phyloP scores from a whole-genome alignment of 2,113 vertebrate species.

The Amia ocellicauda region DNA sequence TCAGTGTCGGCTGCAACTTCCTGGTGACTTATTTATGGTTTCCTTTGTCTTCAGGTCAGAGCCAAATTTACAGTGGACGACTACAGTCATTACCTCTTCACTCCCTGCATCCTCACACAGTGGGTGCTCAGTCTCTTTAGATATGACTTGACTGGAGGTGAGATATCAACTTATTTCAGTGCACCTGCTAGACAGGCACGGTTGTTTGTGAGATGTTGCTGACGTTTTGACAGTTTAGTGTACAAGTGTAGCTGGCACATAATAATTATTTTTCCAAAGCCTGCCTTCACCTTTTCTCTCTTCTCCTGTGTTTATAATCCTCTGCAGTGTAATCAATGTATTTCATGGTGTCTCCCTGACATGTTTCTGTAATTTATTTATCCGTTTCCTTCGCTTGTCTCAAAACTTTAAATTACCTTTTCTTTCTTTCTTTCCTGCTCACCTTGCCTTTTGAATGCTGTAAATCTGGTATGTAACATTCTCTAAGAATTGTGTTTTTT shows the following conservation, averaged over 20 bases:
- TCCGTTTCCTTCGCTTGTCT: conserved; percentile 32
- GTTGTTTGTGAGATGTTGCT: neutral
- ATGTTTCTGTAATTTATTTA: conserved; percentile 20
- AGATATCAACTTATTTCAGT: conserved; percentile 31
- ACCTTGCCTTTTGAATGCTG: neutral
- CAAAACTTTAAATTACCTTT: conserved; percentile 34
- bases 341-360: conserved; percentile 49
- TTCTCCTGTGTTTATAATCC: conserved; percentile 28
- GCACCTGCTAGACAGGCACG: too few relatives aligned
- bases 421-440: conserved; percentile 13
- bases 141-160: conserved; percentile 88
- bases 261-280: conserved; percentile 32
- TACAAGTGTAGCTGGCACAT: too few relatives aligned
- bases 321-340: conserved; percentile 47
- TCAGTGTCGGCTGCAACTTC: neutral
- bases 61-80: conserved; percentile 89
- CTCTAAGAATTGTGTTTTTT: conserved; percentile 3
- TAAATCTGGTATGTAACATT: conserved; percentile 2
- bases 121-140: conserved; percentile 93
- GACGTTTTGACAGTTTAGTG: neutral
- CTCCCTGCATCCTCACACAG: conserved; percentile 89
- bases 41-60: conserved; percentile 70
- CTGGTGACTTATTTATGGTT: neutral
- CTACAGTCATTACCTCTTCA: conserved; percentile 93
- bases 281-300: conserved; percentile 40